Evolutionary conservation across 2,113 vertebrate species (phyloP), one percentile per base, ranked within the genome.

Genomic region (Benitochromis conjunctus): DNA sequence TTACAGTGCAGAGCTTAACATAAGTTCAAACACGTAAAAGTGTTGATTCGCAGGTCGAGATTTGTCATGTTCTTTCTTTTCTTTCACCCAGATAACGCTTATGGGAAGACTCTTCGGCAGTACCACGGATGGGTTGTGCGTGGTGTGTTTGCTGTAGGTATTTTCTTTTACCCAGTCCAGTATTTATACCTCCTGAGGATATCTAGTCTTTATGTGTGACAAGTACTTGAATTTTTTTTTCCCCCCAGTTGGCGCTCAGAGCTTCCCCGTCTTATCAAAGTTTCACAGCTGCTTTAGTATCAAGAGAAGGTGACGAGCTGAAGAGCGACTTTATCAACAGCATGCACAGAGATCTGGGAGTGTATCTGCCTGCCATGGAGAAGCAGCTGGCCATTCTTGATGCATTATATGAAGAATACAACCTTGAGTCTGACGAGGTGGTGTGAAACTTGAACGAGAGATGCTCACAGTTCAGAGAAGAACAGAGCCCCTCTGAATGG

Each of bases 61-160:
- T 74, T 38, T 3, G 1, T 79, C 16, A 79, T 18, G 8, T 36
- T 77, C 4, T 31, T 1, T 24, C 3, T 89, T 1, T 64, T 86
- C 14, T 80, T 24, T 86, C 78, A 88, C 86, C 19, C 88, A 99
- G 99, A 98, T 92, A 98, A 96, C 0, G 98, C 99, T 6, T 99
- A 99, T 55, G 98, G 99, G 14, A 98, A 96, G 94, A 99, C 98
- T 0, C 94, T 99, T 66, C 96, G 99, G 36, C 98, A 97, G 71
- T 98, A 99, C 94, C 99, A 99, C 0, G 98, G 99, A 51, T 99
- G 99, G 99, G 99, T 99, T 19, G 97, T 99, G 55, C 96, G 98
- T 4, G 98, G 99, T 1, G 98, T 99, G 60, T 99, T 99, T 93
- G 99, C 99, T 1, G 99, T 99, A 88, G 94, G 98, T 97, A 4